Base-by-base conservation (phyloP, 1,140 invertebrate genomes). In the Formica exsecta region DNA sequence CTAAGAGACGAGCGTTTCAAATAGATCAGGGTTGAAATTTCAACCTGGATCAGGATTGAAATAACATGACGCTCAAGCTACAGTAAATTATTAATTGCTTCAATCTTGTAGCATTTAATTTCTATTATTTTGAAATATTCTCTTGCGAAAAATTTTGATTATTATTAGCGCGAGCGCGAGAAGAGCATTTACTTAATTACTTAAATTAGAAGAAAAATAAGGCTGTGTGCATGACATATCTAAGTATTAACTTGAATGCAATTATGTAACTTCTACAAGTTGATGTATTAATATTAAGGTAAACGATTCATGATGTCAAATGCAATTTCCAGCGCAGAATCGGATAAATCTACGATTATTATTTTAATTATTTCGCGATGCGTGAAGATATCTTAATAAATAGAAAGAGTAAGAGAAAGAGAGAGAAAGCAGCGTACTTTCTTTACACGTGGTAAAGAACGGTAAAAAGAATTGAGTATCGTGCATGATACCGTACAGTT, bases 21-120 rank as follows among this genome's bases (percentile, higher is more conserved):
- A 83, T 61, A 83, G 79, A 83, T 83, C 68, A 73, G 68, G 79
- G 19, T 83, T 83, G 79, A 83, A 83, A 83, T 83, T 83, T 57
- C 68, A 83, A 41, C 8, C 66, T 38, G 38, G 25, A 59, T 29
- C 54, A 61, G 68, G 62, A 36, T 73, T 83, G 79, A 83, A 74
- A 83, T 83, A 74, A 74, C 79, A 83, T 11, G 66, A 73, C 66
- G 51, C 68, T 32, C 54, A 11, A 25, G 54, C 25, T 81, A 38
- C 38, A 41, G 51, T 38, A 59, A 81, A 71, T 73, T 61, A 59
- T 74, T 61, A 36, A 16, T 83, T 36, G 54, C 41, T 74, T 4
- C 44, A 83, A 61, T 59, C 16, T 38, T 22, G 13, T 32, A 64
- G 59, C 19, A 51, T 32, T 32, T 59, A 44, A 61, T 57, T 36